phyloP scores from a whole-genome alignment of 2,113 vertebrate genomes.

The Odobenus rosmarus region DNA sequence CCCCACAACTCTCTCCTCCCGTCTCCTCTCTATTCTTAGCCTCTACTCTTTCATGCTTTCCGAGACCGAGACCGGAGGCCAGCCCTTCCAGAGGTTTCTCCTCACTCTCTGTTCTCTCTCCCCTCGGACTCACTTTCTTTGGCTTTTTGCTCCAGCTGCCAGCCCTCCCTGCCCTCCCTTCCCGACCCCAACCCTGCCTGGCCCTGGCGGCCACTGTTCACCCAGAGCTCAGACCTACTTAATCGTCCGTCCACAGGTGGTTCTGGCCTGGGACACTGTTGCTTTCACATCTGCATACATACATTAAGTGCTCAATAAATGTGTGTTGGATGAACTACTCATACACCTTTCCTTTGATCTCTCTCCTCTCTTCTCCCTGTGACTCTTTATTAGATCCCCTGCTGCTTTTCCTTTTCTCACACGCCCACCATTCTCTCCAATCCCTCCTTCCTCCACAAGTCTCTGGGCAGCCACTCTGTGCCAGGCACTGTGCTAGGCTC shows the following conservation, averaged over 20 bases:
- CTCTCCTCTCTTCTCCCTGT: not conserved
- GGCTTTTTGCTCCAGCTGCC: not conserved
- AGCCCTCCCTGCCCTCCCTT: not conserved
- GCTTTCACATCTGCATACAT: not conserved
- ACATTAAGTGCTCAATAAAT: not conserved
- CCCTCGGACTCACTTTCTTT: not conserved
- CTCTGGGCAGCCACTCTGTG: not conserved
- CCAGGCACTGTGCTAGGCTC: not conserved
- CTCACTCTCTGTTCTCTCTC: not conserved
- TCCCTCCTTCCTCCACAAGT: not conserved
- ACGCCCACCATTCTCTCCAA: not conserved
- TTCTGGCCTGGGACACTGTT: not conserved
- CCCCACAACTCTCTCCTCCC: not conserved
- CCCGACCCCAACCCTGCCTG: not conserved
- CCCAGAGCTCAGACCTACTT: not conserved
- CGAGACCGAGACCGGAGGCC: conserved; percentile 26
- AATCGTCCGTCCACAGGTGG: not conserved
- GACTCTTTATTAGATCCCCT: not conserved
- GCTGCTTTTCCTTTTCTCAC: not conserved
- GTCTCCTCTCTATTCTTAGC: conserved; percentile 69
- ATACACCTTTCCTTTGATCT: not conserved
- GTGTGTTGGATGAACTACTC: not conserved
- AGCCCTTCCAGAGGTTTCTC: not conserved
- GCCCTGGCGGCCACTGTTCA: too few relatives aligned
- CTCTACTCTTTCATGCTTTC: conserved; percentile 59